phyloP scores from a whole-genome alignment of 2,113 vertebrate genomes.

The Lamprotornis superbus region DNA sequence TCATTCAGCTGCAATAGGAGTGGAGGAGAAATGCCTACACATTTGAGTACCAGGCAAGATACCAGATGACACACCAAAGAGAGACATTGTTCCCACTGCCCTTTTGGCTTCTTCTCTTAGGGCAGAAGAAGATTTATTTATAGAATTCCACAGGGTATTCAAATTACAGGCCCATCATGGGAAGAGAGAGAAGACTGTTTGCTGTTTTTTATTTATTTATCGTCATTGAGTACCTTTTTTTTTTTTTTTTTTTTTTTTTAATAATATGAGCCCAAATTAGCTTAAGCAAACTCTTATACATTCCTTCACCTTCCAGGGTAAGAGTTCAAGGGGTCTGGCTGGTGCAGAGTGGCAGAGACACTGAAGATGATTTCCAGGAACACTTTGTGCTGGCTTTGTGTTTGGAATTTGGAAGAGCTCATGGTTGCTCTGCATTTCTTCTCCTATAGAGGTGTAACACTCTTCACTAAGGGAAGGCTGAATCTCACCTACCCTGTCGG shows the following conservation, averaged over 20 bases:
- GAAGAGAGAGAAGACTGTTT: background rate
- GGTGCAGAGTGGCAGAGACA: background rate
- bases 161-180: background rate
- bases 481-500: background rate
- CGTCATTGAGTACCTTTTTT: background rate
- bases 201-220: background rate
- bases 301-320: background rate
- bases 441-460: rapidly evolving
- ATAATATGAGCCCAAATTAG: background rate
- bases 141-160: background rate
- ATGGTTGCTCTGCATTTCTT: background rate
- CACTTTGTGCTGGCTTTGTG: background rate
- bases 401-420: background rate
- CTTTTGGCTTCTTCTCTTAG: background rate
- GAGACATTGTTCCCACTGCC: background rate
- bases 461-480: background rate
- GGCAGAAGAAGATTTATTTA: background rate
- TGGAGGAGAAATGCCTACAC: conserved; percentile 1
- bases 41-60: background rate
- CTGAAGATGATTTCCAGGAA: background rate
- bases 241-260: background rate
- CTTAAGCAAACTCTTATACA: background rate
- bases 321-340: background rate
- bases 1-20: conserved; percentile 39
- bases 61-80: background rate